Base-by-base conservation (phyloP, 2,113 vertebrate species). In the Cervus canadensis region DNA sequence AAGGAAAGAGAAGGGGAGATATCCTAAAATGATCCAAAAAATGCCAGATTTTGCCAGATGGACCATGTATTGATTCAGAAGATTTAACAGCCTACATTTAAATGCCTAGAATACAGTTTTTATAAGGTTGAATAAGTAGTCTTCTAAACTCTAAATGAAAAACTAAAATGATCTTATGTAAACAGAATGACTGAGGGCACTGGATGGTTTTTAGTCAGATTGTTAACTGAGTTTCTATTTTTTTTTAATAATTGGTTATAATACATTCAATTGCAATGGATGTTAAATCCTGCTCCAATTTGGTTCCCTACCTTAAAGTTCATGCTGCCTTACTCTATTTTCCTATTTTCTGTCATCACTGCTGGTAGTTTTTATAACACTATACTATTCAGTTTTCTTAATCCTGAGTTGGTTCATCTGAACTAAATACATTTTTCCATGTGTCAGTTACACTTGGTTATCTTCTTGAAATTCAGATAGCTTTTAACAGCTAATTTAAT, bases 91-190 rank as follows among this genome's bases (percentile, higher is more conserved):
- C 89, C 91, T 98, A 62, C 95, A 97, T 97, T 98, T 97, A 98
- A 98, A 98, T 89, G 97, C 59, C 91, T 93, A 94, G 60, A 98
- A 98, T 62, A 97, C 87, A 98, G 91, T 83, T 98, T 98, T 98
- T 62, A 96, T 40, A 93, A 98, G 96, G 97, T 98, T 98, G 98
- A 98, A 98, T 98, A 98, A 99, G 98, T 98, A 98, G 88, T 97
- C 82, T 98, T 97, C 79, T 98, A 97, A 98, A 98, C 97, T 98
- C 84, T 97, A 95, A 98, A 97, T 10, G 89, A 50, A 89, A 87
- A 97, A 98, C 50, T 48, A 6, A 98, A 98, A 98, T 95, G 50
- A 96, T 98, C 95, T 98, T 97, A 97, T 94, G 98, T 96, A 98
- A 98, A 98, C 25, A 97, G 96, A 98, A 98, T 97, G 98, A 98